These are phyloP conservation scores for Rhinogobius similis DNA, from an alignment of 2,113 vertebrate species.

Conservation along the genomic window DNA sequence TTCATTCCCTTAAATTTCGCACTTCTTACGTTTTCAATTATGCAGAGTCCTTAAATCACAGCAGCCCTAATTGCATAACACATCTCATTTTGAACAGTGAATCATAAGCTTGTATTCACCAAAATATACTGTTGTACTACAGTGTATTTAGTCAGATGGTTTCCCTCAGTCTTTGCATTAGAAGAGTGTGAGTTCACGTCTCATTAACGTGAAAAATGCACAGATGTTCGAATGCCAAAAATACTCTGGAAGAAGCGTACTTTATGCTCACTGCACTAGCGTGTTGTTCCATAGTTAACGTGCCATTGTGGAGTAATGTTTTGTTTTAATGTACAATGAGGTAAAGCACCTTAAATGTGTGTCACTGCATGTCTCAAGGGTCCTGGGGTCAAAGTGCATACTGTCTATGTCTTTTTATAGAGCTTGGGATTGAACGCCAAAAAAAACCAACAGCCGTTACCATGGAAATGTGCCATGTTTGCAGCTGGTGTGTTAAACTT, in stretches of 20 bases:
- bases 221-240: conserved; percentile 21
- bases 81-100: conserved; percentile 12
- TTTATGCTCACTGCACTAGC: not conserved
- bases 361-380: not conserved
- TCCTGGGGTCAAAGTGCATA: not conserved
- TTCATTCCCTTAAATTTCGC: conserved; percentile 23
- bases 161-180: not conserved
- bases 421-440: no score
- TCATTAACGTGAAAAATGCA: conserved; percentile 31
- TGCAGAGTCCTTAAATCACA: conserved; percentile 31
- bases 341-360: not conserved
- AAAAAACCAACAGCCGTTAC: no score
- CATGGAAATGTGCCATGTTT: no score
- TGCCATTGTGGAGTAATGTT: not conserved
- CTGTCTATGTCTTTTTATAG: not conserved
- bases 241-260: conserved; percentile 7
- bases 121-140: not conserved
- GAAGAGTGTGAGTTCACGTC: not conserved
- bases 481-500: no score
- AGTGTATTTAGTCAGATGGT: conserved; percentile 1
- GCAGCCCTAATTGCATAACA: conserved; percentile 15
- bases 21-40: conserved; percentile 35
- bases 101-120: conserved; percentile 13
- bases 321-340: not conserved
- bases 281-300: not conserved